phyloP scores from a whole-genome alignment of 2,113 vertebrate genomes.

The Petroica traversi region DNA sequence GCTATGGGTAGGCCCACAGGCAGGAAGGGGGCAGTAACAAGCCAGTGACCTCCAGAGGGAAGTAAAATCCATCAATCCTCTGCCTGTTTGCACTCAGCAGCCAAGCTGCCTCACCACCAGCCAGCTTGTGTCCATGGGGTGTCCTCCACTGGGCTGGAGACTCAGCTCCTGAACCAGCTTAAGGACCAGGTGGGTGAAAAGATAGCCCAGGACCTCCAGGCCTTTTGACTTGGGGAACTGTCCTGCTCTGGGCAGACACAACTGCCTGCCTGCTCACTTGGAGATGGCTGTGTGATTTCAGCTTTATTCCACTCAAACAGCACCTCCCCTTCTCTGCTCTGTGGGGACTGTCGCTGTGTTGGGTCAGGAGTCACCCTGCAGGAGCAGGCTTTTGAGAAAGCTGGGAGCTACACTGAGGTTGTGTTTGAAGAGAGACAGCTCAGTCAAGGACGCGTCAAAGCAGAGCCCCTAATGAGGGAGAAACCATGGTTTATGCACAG shows the following conservation, averaged over 20 bases:
- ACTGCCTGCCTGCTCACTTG: accelerated
- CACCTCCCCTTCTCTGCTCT: not conserved
- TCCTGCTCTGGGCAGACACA: not conserved
- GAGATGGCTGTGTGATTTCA: not conserved
- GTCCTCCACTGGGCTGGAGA: not conserved
- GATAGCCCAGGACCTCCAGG: not conserved
- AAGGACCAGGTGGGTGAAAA: accelerated
- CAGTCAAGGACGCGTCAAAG: not conserved
- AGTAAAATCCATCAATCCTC: not conserved
- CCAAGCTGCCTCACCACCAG: not conserved
- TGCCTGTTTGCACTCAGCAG: not conserved
- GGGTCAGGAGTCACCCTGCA: not conserved
- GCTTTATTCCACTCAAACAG: not conserved
- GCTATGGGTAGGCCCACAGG: not conserved
- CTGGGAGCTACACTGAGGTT: not conserved
- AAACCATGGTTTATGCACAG: not conserved
- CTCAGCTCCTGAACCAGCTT: not conserved
- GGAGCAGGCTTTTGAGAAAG: not conserved
- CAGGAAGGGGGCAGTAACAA: not conserved
- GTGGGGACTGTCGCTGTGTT: not conserved
- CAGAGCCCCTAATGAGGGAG: not conserved
- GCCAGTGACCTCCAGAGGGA: not conserved
- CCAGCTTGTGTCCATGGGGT: accelerated
- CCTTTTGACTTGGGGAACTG: not conserved
- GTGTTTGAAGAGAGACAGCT: not conserved